A percentile compares a stretch with the other conserved stretches of the same genome.
phyloP scores from a whole-genome alignment of 2,888 invertebrate species.

The Cynaeus angustus region DNA sequence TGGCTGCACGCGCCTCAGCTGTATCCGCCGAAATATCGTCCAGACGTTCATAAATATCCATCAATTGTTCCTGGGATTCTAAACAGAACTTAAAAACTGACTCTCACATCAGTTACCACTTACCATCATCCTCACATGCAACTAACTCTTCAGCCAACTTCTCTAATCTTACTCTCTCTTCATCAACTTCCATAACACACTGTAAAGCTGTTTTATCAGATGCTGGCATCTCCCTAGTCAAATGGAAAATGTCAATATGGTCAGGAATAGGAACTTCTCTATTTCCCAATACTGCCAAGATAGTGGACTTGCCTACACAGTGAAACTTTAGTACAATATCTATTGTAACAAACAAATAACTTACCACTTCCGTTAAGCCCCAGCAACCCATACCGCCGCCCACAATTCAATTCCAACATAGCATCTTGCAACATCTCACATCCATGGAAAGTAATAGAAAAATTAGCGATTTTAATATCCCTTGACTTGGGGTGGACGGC shows the following conservation, averaged over 20 bases:
- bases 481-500: slow-evolving; percentile 96
- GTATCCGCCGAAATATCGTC: slow-evolving; percentile 98
- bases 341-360: slow-evolving; percentile 58
- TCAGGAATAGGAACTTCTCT: slow-evolving; percentile 97
- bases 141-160: slow-evolving; percentile 92
- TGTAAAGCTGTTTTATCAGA: slow-evolving; percentile 96
- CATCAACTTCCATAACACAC: slow-evolving; percentile 99
- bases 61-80: slow-evolving; percentile 95
- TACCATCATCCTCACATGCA: slow-evolving; percentile 89
- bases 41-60: slow-evolving; percentile 98
- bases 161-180: slow-evolving; percentile 93
- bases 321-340: background rate
- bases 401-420: slow-evolving; percentile 96
- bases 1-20: slow-evolving; percentile 94
- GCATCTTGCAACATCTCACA: slow-evolving; percentile 97
- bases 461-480: slow-evolving; percentile 96
- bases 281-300: slow-evolving; percentile 92
- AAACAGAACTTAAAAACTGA: slow-evolving; percentile 34
- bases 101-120: background rate
- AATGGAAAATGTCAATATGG: slow-evolving; percentile 97
- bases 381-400: slow-evolving; percentile 95
- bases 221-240: slow-evolving; percentile 98
- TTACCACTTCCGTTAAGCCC: slow-evolving; percentile 97
- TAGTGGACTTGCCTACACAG: slow-evolving; percentile 89
- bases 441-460: slow-evolving; percentile 98